Evolutionary conservation across 2,888 invertebrate species (phyloP).

Genomic region (Schizaphis graminum): DNA sequence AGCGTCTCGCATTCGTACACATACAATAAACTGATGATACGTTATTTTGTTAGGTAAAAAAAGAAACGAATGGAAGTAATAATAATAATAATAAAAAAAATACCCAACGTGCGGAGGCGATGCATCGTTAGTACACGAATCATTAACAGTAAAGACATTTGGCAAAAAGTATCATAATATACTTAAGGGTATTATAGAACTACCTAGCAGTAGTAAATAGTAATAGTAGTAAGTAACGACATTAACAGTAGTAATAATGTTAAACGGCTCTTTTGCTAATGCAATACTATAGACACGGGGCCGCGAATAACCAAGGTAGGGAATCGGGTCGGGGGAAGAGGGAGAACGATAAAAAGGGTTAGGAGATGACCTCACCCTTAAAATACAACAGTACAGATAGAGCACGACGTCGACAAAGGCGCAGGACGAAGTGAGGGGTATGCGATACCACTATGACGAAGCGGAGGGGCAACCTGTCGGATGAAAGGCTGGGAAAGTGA

Average conservation of each 20-base stretch:
- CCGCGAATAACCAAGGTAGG: background rate
- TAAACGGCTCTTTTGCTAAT: slow-evolving; percentile 42
- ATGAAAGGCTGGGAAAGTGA: slow-evolving; percentile 49
- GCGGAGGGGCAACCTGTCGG: slow-evolving; percentile 63
- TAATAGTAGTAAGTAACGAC: background rate
- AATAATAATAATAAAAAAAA: background rate
- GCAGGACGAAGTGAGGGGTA: background rate
- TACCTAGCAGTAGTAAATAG: background rate
- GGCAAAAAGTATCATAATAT: slow-evolving; percentile 20
- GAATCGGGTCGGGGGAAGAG: background rate
- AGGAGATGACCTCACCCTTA: slow-evolving; percentile 53
- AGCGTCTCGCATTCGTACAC: background rate
- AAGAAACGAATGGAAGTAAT: background rate
- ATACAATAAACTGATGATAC: slow-evolving; percentile 10
- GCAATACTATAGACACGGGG: slow-evolving; percentile 17
- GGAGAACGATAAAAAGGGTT: slow-evolving; percentile 65
- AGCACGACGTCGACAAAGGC: background rate
- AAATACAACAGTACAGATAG: slow-evolving; percentile 19
- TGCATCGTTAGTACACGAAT: slow-evolving; percentile 14
- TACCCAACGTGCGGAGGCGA: background rate
- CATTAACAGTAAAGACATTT: slow-evolving; percentile 22
- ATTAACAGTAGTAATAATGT: slow-evolving; percentile 22
- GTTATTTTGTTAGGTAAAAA: background rate
- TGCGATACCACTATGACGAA: slow-evolving; percentile 24
- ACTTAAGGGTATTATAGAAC: background rate